Conservation (phyloP, 2,888 invertebrate genomes). For the Eulithis prunata region DNA sequence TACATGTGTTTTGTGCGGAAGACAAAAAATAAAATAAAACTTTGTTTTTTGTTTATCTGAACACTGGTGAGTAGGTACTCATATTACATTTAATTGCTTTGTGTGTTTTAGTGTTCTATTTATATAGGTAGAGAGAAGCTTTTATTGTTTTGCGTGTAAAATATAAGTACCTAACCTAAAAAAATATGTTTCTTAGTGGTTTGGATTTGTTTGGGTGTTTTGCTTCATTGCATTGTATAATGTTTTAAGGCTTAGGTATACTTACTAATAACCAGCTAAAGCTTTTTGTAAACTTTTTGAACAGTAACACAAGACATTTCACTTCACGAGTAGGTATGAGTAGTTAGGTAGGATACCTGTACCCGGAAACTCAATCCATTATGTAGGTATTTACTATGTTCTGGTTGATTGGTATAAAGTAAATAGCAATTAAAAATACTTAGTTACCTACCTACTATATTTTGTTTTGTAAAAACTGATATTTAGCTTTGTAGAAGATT, state of each 20-base stretch:
- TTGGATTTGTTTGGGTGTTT: slow-evolving; percentile 7
- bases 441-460: too few species aligned
- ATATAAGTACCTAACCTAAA: slow-evolving; percentile 4
- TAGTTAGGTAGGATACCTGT: slow-evolving; percentile 3
- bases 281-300: slow-evolving; percentile 6
- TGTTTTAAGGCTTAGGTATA: slow-evolving; percentile 1
- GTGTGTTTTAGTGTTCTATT: too few species aligned
- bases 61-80: slow-evolving; percentile 3
- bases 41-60: slow-evolving; percentile 1
- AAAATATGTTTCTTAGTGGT: slow-evolving; percentile 1
- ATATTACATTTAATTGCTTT: too few species aligned
- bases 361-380: slow-evolving; percentile 1
- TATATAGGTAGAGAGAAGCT: too few species aligned
- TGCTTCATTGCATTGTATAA: slow-evolving; percentile 3
- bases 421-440: slow-evolving; percentile 4
- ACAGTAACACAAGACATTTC: slow-evolving; percentile 9
- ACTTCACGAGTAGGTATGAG: slow-evolving; percentile 5
- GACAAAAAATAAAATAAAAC: slow-evolving; percentile 1
- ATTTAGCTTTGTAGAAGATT: slow-evolving; percentile 2
- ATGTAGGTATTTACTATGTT: slow-evolving; percentile 4
- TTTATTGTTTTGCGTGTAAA: too few species aligned
- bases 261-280: slow-evolving; percentile 2
- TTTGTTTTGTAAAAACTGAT: too few species aligned
- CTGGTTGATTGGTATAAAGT: slow-evolving; percentile 6
- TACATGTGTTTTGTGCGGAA: slow-evolving; percentile 3